phyloP scores from a whole-genome alignment of 2,797 vertebrate genomes.

The Carapus acus region DNA sequence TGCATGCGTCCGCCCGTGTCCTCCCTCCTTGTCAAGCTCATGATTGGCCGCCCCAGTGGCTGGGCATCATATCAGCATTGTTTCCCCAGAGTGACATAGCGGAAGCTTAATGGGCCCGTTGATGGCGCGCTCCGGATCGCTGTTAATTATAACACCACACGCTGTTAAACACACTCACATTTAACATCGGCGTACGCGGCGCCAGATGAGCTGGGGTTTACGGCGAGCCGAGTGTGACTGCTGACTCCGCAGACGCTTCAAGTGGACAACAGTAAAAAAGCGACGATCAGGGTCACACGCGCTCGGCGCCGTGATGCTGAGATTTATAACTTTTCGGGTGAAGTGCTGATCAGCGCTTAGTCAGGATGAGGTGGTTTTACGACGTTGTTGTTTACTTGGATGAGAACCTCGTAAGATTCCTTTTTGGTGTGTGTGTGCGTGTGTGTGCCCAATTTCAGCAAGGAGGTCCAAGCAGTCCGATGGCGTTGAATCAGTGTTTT shows the following conservation, averaged over 20 bases:
- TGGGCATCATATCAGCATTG: slow-evolving; percentile 31
- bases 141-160: slow-evolving; percentile 64
- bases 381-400: too few relatives aligned
- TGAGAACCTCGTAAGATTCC: too few relatives aligned
- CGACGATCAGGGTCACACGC: background rate
- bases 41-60: slow-evolving; percentile 34
- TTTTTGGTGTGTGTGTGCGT: too few relatives aligned
- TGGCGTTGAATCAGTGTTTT: slow-evolving; percentile 16
- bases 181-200: slow-evolving; percentile 36
- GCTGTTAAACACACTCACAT: slow-evolving; percentile 56
- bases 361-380: background rate
- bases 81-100: slow-evolving; percentile 60
- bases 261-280: slow-evolving; percentile 5
- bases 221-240: slow-evolving; percentile 22
- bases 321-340: slow-evolving; percentile 5
- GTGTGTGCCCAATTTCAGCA: background rate
- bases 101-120: slow-evolving; percentile 56
- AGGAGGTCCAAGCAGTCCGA: slow-evolving; percentile 6
- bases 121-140: slow-evolving; percentile 55
- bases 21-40: slow-evolving; percentile 24
- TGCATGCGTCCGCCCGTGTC: slow-evolving; percentile 5
- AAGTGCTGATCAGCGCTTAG: slow-evolving; percentile 4
- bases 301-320: background rate
- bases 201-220: slow-evolving; percentile 28
- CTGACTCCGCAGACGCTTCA: slow-evolving; percentile 35